These are phyloP conservation scores for Silurus meridionalis DNA, from an alignment of 2,113 vertebrate genomes.

Conservation along the genomic window DNA sequence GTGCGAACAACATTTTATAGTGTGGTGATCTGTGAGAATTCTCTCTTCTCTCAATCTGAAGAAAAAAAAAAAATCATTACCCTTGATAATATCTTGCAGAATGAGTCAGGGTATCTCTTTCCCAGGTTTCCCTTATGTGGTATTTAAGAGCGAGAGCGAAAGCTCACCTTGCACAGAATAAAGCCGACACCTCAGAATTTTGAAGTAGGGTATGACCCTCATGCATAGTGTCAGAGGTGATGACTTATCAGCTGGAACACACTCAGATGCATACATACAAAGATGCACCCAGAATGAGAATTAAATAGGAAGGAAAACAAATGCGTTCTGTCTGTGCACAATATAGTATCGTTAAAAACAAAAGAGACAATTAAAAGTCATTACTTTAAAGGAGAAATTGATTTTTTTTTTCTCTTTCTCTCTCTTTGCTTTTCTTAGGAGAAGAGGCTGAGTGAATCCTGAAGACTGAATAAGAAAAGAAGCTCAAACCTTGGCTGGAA, in stretches of 20 bases:
- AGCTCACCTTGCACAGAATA: constrained; percentile 22
- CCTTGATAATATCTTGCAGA: neutral
- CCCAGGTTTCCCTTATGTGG: constrained; percentile 28
- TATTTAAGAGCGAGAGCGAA: neutral
- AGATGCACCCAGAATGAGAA: neutral
- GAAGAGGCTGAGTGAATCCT: constrained; percentile 25
- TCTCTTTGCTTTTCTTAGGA: constrained; percentile 28
- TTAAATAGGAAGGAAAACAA: constrained; percentile 2
- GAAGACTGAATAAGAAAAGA: constrained; percentile 27
- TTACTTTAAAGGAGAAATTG: constrained; percentile 19
- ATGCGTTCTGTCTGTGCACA: constrained; percentile 17
- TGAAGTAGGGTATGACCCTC: neutral
- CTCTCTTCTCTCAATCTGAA: neutral
- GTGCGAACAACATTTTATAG: constrained; percentile 8
- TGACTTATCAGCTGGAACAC: constrained; percentile 11
- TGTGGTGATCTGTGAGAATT: constrained; percentile 11
- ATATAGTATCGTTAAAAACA: constrained; percentile 36
- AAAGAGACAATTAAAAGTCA: constrained; percentile 33
- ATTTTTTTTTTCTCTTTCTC: neutral
- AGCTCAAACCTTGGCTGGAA: constrained; percentile 3
- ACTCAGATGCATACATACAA: constrained; percentile 12
- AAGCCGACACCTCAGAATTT: constrained; percentile 5
- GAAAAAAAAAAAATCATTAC: constrained; percentile 13
- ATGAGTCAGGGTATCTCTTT: neutral
- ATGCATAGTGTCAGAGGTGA: constrained; percentile 7